Base-by-base conservation (phyloP, 2,113 vertebrate genomes). In the Calidris pygmaea region DNA sequence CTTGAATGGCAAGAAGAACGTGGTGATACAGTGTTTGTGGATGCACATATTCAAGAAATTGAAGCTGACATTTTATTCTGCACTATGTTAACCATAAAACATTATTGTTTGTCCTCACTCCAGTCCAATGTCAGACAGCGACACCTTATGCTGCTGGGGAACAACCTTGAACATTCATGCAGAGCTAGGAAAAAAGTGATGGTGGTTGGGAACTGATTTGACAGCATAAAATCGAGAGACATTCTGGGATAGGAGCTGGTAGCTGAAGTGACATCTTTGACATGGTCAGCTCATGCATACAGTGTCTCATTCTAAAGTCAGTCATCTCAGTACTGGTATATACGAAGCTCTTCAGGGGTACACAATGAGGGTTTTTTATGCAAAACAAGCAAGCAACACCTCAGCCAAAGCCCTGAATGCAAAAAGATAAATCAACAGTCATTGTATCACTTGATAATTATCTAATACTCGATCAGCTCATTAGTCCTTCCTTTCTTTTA, bases 51-150 rank as follows among this genome's bases (percentile, higher is more conserved):
- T 74, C 71, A 80, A 94, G 70, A 96, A 96, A 96, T 80, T 87
- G 93, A 96, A 97, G 88, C 47, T 96, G 96, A 92, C 95, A 88
- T 94, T 93, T 93, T 89, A 91, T 86, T 93, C 74, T 79, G 72
- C 65, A 90, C 66, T 45, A 39, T 48, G 55, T 45, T 94, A 81
- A 92, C 72, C 39, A 60, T 75, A 91, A 34, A 86, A 80, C 63
- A 93, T 75, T 73, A 85, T 16, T 79, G 63, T 84, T 95, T 88
- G 94, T 90, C 82, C 89, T 81, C 22, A 13, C 67, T 82, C 56
- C 83, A 85, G 89, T 76, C 60, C 68, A 84, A 71, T 72, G 81
- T 92, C 92, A 85, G 85, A 66, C 78, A 81, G 53, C 8, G 20
- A 93, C 73, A 92, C 85, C 48, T 59, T 39, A 52, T 56, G 87